Percentiles rank a stretch among this genome's conserved stretches.
Evolutionary conservation across 2,113 vertebrate genomes (phyloP).

Genomic region (Clupea harengus): DNA sequence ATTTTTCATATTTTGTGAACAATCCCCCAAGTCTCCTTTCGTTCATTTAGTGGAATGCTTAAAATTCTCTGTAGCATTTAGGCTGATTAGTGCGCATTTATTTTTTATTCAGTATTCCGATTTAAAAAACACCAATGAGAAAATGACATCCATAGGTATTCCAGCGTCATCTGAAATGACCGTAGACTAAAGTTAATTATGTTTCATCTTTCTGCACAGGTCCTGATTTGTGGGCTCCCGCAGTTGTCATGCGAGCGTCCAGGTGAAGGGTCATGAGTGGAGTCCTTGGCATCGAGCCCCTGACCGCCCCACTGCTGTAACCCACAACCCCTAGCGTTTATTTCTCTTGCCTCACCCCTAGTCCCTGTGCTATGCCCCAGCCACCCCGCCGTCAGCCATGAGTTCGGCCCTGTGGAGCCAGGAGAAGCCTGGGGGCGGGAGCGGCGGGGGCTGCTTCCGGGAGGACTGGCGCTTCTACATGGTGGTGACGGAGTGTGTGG

Average conservation of each 20-base stretch:
- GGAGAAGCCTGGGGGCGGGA: conserved; percentile 78
- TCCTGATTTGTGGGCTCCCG: background rate
- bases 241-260: background rate
- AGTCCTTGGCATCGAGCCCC: background rate
- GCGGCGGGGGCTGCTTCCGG: conserved; percentile 77
- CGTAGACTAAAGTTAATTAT: background rate
- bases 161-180: background rate
- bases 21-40: too few relatives aligned
- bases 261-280: background rate
- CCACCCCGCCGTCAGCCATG: conserved; percentile 74
- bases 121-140: background rate
- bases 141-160: background rate
- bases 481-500: conserved; percentile 87
- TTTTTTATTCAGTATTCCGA: too few relatives aligned
- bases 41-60: background rate
- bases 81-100: too few relatives aligned
- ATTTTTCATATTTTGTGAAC: background rate
- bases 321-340: background rate
- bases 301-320: background rate
- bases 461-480: conserved; percentile 94
- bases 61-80: background rate
- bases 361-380: conserved; percentile 31
- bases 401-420: conserved; percentile 93
- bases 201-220: background rate
- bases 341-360: background rate